Evolutionary conservation across 1,140 invertebrate genomes (phyloP).

Genomic region (Drosophila repletoides): DNA sequence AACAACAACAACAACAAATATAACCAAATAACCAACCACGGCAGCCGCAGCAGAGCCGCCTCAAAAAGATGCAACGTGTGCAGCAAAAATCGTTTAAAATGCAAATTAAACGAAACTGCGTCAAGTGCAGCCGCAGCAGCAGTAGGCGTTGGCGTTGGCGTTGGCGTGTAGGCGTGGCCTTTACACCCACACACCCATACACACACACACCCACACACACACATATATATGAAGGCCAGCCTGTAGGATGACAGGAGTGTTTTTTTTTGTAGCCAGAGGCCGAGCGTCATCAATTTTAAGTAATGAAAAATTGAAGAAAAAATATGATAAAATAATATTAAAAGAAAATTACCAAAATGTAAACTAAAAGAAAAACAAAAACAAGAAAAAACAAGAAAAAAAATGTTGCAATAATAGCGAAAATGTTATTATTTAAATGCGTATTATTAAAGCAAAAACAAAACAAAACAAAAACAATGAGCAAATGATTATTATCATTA

Average conservation of each 20-base stretch:
- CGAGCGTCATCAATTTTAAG: conserved; percentile 57
- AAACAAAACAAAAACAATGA: too few relatives aligned
- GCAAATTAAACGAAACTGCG: conserved; percentile 72
- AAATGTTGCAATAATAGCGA: conserved; percentile 77
- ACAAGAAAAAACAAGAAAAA: conserved; percentile 17
- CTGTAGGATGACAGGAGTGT: conserved; percentile 53
- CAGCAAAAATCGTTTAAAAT: conserved; percentile 81
- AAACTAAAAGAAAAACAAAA: conserved; percentile 18
- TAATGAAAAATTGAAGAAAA: conserved; percentile 60
- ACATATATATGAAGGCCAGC: conserved; percentile 31
- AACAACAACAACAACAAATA: conserved; percentile 42
- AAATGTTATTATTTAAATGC: conserved; percentile 78
- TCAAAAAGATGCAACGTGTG: conserved; percentile 72
- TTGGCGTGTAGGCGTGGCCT: conserved; percentile 39
- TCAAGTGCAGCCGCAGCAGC: conserved; percentile 48
- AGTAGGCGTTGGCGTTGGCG: not conserved
- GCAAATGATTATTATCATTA: conserved; percentile 66
- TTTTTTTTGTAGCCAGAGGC: too few relatives aligned
- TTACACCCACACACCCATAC: conserved; percentile 32
- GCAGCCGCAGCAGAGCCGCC: conserved; percentile 13
- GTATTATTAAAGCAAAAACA: conserved; percentile 75
- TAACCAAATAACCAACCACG: conserved; percentile 35
- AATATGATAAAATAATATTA: conserved; percentile 2
- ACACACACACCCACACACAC: conserved; percentile 25
- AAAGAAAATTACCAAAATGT: conserved; percentile 26